Percentiles rank a stretch among this genome's conserved stretches.
These are phyloP conservation scores for Dasyurus viverrinus DNA, from an alignment of 2,113 vertebrate species.

Conservation along the genomic window DNA sequence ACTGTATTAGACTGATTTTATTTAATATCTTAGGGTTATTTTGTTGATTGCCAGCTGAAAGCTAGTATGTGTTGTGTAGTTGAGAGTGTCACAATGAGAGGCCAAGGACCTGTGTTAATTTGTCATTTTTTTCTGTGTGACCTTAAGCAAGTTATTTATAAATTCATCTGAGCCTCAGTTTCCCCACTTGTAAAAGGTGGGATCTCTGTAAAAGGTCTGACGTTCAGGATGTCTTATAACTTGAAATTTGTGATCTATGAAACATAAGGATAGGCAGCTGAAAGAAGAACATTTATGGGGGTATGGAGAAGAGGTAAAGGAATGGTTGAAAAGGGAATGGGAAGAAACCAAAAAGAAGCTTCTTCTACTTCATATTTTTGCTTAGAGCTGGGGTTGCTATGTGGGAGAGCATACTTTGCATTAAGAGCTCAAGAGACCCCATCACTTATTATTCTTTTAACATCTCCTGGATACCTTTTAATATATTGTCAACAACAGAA, in stretches of 20 bases:
- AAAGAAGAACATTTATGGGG: background rate
- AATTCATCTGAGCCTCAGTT: background rate
- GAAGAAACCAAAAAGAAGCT: background rate
- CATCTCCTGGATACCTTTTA: conserved; percentile 4
- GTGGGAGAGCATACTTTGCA: background rate
- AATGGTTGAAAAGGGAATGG: background rate
- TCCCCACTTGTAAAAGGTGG: background rate
- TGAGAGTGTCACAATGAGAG: background rate
- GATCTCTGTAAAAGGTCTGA: too few relatives aligned
- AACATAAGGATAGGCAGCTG: background rate
- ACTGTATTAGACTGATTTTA: background rate
- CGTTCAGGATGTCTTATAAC: background rate
- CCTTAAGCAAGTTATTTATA: background rate
- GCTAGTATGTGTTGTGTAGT: background rate
- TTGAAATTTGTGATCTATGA: background rate
- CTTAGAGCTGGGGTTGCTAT: background rate
- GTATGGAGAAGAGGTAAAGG: background rate
- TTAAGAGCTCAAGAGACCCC: background rate
- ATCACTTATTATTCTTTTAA: background rate
- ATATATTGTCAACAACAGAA: background rate
- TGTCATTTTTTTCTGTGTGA: background rate
- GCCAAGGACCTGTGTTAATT: background rate
- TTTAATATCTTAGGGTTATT: background rate
- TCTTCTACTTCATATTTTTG: background rate
- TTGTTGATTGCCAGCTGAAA: background rate